phyloP scores from a whole-genome alignment of 2,113 vertebrate genomes.

The Lamprologus tigripictilis region DNA sequence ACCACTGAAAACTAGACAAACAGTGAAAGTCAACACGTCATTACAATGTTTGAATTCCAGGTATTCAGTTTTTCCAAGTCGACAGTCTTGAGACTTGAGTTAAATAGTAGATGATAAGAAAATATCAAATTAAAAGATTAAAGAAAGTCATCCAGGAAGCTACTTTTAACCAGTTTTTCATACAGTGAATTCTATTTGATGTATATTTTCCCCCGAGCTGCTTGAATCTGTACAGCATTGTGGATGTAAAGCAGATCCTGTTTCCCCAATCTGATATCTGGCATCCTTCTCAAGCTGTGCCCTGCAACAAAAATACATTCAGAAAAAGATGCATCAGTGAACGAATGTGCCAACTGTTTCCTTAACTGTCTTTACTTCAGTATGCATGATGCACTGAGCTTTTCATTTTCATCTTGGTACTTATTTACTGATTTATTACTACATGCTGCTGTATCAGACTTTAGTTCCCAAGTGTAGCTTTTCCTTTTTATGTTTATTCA shows the following conservation, averaged over 20 bases:
- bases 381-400: not conserved
- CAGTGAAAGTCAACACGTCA: not conserved
- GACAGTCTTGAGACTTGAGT: not conserved
- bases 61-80: not conserved
- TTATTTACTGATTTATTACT: not conserved
- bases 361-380: not conserved
- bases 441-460: not conserved
- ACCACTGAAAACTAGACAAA: not conserved
- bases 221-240: not conserved
- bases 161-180: not conserved
- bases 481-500: not conserved
- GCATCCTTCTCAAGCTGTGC: not conserved
- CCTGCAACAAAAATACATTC: not conserved
- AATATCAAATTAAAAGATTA: not conserved
- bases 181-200: not conserved
- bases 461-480: not conserved
- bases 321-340: not conserved
- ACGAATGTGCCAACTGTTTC: not conserved
- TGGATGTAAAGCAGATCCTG: not conserved
- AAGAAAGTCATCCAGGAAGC: not conserved
- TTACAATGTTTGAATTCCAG: not conserved
- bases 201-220: not conserved
- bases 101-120: not conserved
- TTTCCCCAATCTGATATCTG: not conserved
- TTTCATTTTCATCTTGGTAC: not conserved